Evolutionary conservation across 2,113 vertebrate genomes (phyloP), one percentile per base, ranked within the genome.

Genomic region (Philantomba maxwellii): DNA sequence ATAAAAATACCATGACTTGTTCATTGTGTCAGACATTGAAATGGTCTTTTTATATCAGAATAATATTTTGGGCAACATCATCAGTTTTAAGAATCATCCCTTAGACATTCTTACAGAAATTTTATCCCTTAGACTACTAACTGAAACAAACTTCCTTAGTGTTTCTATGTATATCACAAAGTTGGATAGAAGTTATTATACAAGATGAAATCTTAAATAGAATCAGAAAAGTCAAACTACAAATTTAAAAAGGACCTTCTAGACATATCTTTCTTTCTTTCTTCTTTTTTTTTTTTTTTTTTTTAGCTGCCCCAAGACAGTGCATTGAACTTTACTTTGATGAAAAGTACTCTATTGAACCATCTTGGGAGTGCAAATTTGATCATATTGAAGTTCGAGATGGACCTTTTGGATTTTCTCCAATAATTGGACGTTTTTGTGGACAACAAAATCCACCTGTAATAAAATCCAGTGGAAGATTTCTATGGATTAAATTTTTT

Each of bases 361-460:
- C 99, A 90, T 99, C 99, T 95, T 99, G 99, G 99, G 99, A 99
- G 98, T 99, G 99, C 99, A 99, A 99, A 99, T 99, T 99, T 99
- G 99, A 99, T 98, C 99, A 99, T 92, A 99, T 99, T 96, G 99
- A 99, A 99, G 99, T 99, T 89, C 99, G 99, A 97, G 99, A 99
- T 98, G 99, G 99, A 98, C 99, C 99, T 84, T 99, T 99, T 98
- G 99, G 99, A 98, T 99, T 99, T 99, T 99, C 99, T 97, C 99
- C 99, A 83, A 99, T 99, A 87, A 99, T 99, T 97, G 99, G 99
- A 98, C 99, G 99, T 93, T 99, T 99, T 97, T 99, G 99, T 97
- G 99, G 99, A 98, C 99, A 99, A 96, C 99, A 99, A 97, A 99
- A 99, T 97, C 99, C 99, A 73, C 99, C 99, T 73, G 99, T 99